These are phyloP conservation scores for Notodonta dromedarius DNA, from an alignment of 2,888 invertebrate species.

Conservation along the genomic window DNA sequence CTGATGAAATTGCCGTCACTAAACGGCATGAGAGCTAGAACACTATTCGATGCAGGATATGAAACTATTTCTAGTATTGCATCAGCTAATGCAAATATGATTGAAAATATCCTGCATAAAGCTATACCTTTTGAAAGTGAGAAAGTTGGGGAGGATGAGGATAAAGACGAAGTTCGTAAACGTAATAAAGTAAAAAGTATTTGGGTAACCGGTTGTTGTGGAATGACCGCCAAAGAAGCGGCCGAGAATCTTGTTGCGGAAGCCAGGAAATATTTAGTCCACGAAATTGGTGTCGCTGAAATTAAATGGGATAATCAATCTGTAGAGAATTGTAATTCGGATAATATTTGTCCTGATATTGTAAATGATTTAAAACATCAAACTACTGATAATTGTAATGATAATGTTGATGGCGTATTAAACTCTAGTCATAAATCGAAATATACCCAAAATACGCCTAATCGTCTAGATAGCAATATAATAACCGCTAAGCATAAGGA, in stretches of 20 bases:
- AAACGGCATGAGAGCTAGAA: conserved; percentile 93
- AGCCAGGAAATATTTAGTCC: conserved; percentile 88
- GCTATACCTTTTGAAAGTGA: conserved; percentile 94
- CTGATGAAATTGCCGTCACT: conserved; percentile 93
- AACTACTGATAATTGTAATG: background rate
- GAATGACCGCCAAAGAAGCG: conserved; percentile 92
- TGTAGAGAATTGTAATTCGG: conserved; percentile 14
- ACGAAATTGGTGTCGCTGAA: conserved; percentile 89
- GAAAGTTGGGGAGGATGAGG: conserved; percentile 89
- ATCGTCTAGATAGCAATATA: background rate
- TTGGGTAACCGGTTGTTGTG: conserved; percentile 92
- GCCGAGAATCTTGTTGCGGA: conserved; percentile 90
- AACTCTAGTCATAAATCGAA: background rate
- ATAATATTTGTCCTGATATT: conserved; percentile 7
- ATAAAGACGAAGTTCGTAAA: conserved; percentile 85
- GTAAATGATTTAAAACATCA: conserved; percentile 6
- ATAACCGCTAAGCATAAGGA: background rate
- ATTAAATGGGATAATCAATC: conserved; percentile 86
- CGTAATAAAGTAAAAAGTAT: conserved; percentile 88
- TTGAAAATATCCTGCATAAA: conserved; percentile 91
- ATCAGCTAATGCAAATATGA: conserved; percentile 85
- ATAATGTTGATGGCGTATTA: too few relatives aligned
- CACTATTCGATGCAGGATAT: conserved; percentile 92
- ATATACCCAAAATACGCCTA: background rate
- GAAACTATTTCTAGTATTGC: conserved; percentile 92